phyloP scores from a whole-genome alignment of 2,888 invertebrate species.

The Ommatoiulus sabulosus region DNA sequence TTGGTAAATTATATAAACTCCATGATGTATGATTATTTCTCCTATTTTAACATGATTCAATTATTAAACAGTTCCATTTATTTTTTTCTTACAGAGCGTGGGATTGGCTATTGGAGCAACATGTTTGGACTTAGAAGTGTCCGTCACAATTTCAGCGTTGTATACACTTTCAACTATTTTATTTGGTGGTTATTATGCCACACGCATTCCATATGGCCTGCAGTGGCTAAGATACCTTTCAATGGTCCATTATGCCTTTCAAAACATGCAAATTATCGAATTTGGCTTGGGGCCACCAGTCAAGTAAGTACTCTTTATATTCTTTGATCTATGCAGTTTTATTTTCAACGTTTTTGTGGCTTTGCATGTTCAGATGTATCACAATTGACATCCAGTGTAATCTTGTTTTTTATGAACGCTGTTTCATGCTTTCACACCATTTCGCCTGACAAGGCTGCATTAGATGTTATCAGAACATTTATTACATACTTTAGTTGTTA shows the following conservation, averaged over 20 bases:
- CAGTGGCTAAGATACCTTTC: slow-evolving; percentile 81
- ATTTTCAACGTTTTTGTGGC: background rate
- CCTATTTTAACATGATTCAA: background rate
- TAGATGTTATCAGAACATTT: too few relatives aligned
- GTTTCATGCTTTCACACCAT: too few relatives aligned
- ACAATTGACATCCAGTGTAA: background rate
- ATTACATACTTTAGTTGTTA: too few relatives aligned
- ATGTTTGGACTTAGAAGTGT: slow-evolving; percentile 81
- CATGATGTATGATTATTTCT: too few relatives aligned
- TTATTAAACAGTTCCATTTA: background rate
- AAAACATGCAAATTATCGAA: slow-evolving; percentile 84
- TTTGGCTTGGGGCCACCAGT: slow-evolving; percentile 78
- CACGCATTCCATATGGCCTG: slow-evolving; percentile 79
- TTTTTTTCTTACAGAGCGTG: slow-evolving; percentile 72
- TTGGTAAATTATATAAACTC: background rate
- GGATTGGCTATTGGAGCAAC: slow-evolving; percentile 84
- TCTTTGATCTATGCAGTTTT: background rate
- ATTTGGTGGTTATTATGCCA: slow-evolving; percentile 81
- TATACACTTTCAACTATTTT: slow-evolving; percentile 82
- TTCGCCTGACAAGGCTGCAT: too few relatives aligned
- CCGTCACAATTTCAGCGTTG: slow-evolving; percentile 81
- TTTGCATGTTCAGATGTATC: background rate
- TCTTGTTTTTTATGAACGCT: too few relatives aligned
- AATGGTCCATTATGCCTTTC: slow-evolving; percentile 83
- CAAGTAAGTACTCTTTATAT: slow-evolving; percentile 70